Base-by-base conservation (phyloP, 1,140 invertebrate species). In the Cotesia chilonis region DNA sequence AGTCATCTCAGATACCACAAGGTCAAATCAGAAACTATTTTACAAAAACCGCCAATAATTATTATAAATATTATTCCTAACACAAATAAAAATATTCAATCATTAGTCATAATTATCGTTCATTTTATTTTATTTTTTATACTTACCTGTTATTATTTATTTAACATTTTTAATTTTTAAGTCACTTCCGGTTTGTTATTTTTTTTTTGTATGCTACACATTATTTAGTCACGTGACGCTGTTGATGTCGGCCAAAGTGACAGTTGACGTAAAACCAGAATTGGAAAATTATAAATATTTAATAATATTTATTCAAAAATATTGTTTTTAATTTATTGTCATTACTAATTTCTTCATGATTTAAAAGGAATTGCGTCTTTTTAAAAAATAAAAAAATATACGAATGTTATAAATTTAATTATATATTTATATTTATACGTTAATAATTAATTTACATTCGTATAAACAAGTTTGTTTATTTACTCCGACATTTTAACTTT, bases 11-110 rank as follows among this genome's bases (percentile, higher is more conserved):
- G 70, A 65, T 20, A 67, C 61, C 17, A 55, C 35, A 70, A 28
- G 74, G 72, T 83, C 82, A 84, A 78, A 20, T 17, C 35, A 75
- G 67, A 68, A 12, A 75, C 79, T 59, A 65, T 74, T 75, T 74
- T 68, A 20, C 0, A 38, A 38, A 20, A 10, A 9, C 54, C 14
- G 14, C 63, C 52, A 72, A 66, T 47, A 17, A 47, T 51, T 38
- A 38, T 67, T 71, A 9, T 1, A 38, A 51, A 64, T 7, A 47
- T 47, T 47, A 47, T 47, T 6, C 4, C 6, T 6, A 47, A 47
- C 6, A 47, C 10, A 9, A 9, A 47, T 9, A 47, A 20, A 59
- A 28, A 7, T 59, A 9, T 14, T 14, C 54, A 55, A 55, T 59
- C 4, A 59, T 63, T 63, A 37, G 4, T 38, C 6, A 4, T 37